Evolutionary conservation across 2,113 vertebrate species (phyloP), one percentile per base, ranked within the genome.

Genomic region (Aix galericulata): DNA sequence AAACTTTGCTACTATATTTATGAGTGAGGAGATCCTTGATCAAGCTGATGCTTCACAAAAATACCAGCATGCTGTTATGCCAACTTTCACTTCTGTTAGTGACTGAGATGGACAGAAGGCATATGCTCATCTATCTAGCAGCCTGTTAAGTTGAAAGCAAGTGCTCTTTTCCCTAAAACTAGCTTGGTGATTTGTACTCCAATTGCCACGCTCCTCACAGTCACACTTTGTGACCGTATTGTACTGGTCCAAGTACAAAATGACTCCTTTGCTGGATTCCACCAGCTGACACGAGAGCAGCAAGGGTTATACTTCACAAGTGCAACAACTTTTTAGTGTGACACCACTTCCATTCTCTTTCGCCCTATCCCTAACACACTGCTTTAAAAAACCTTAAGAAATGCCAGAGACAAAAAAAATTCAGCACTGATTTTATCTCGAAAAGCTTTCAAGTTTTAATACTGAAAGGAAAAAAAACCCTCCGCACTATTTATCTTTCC

Each of bases 181-280:
- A 38, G 42, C 46, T 53, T 16, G 25, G 25, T 1, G 69, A 27
- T 36, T 22, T 6, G 2, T 32, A 7, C 17, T 60, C 6, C 6
- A 1, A 29, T 32, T 22, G 34, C 38, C 26, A 8, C 0, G 6
- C n/a, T 0, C 1, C 23, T 34, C 15, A 44, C 50, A 66, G 2
- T 1, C 11, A 13, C 11, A 40, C 23, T 64, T 17, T 50, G 23
- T 2, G 67, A 80, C 53, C n/a, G 6, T 11, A 40, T 29, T 1
- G 15, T 2, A 13, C 42, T 18, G 9, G 44, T 10, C 67, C 6
- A 10, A 0, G 20, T 22, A 17, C 36, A 11, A 34, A 86, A 66
- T 0, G 14, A 63, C 14, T 73, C 17, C 74, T 58, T 8, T 31
- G 80, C 58, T n/a, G 34, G 32, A 18, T 15, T 27, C 48, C 68